Evolutionary conservation across 2,888 invertebrate genomes (phyloP), one percentile per base, ranked within the genome.

Genomic region (Capitulum mitella): DNA sequence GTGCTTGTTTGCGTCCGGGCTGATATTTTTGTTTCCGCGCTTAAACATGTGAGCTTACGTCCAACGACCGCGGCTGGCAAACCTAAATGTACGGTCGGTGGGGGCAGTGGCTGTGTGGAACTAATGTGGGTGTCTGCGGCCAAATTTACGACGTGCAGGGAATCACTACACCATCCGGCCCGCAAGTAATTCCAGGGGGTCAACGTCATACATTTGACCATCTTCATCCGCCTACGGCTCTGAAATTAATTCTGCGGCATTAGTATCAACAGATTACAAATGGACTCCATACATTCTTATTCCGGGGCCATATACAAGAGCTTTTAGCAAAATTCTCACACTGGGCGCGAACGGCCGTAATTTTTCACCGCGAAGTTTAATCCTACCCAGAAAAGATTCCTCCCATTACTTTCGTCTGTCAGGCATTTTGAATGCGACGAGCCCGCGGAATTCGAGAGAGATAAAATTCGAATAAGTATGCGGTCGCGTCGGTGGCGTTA

Each of bases 291-390:
- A 70, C 70, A 70, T 70, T 70, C 70, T 70, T 70, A 70, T 70
- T 70, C 37, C 37, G 22, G 6, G 70, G 37, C 70, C 70, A 70
- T 70, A 70, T 70, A 70, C 70, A 70, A 70, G 37, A 70, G 70
- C 70, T 70, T 70, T 70, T 70, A 70, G 70, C 70, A 70, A 70
- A 70, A 70, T 70, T 70, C 70, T 70, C 70, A 70, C 70, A 70
- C 70, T 22, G 37, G 2, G 37, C 37, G 6, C 37, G 70, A 70
- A 70, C 37, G 70, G 37, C 19, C 12, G 70, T 32, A 70, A 70
- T 70, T 70, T 70, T 19, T 70, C 70, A 70, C 70, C 70, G 61
- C 37, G 70, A 34, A 70, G 37, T 70, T 37, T 70, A 70, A 70
- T 70, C 70, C 70, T 26, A 37, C 70, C 37, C 12, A 26, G 70